Percentiles rank a stretch among this genome's conserved stretches.
Conservation (phyloP, 1,140 invertebrate genomes). For the Sweltsa coloradensis region DNA sequence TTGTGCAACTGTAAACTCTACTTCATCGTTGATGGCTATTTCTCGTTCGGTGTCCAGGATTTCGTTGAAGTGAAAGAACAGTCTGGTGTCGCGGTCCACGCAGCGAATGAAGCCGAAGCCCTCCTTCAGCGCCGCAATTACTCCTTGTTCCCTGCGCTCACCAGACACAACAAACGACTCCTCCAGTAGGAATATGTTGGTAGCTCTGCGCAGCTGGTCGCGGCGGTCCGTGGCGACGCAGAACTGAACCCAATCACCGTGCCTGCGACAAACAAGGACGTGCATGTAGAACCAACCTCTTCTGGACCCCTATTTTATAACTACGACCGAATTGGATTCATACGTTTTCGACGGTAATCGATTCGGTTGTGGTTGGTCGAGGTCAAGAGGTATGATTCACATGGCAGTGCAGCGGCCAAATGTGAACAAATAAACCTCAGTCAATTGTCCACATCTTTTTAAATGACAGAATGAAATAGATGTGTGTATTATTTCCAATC, state of each 20-base stretch:
- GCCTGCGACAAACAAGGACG: conserved; percentile 49
- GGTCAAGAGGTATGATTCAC: too few species aligned
- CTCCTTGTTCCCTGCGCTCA: conserved; percentile 81
- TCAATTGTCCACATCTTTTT: too few species aligned
- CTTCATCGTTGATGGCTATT: conserved; percentile 67
- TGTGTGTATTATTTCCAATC: too few species aligned
- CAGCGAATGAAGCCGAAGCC: conserved; percentile 80
- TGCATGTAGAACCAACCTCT: too few species aligned
- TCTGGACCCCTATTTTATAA: too few species aligned
- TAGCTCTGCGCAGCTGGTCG: conserved; percentile 86
- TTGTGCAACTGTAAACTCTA: conserved; percentile 86
- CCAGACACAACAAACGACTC: conserved; percentile 86
- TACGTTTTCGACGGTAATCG: too few species aligned
- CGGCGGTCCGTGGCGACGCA: conserved; percentile 87
- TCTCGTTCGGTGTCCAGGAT: conserved; percentile 59
- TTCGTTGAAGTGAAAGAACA: conserved; percentile 85
- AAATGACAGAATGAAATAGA: too few species aligned
- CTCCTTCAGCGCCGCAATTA: conserved; percentile 76
- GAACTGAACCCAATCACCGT: conserved; percentile 93
- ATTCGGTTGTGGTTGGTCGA: too few species aligned
- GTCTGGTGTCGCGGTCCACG: conserved; percentile 69
- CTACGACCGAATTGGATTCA: too few species aligned
- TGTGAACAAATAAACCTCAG: too few species aligned
- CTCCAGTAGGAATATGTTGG: conserved; percentile 79
- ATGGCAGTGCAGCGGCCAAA: too few species aligned